Conservation (phyloP, 1,140 invertebrate genomes). For the Psix sp. region DNA sequence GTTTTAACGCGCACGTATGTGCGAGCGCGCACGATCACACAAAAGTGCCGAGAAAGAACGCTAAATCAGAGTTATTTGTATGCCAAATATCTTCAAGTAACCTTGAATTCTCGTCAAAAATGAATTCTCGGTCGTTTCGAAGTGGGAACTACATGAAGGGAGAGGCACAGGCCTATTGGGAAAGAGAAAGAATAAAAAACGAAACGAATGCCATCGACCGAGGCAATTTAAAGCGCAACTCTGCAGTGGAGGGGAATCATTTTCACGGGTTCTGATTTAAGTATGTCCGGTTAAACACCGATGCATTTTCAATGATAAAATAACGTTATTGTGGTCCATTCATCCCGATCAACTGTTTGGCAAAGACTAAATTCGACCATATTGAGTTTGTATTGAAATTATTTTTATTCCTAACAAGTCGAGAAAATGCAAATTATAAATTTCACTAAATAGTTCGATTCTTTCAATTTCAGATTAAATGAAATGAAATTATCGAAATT, state of each 20-base stretch:
- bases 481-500: no score
- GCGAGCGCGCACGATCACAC: slow-evolving; percentile 30
- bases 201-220: slow-evolving; percentile 49
- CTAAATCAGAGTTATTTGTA: slow-evolving; percentile 52
- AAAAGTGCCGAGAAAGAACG: slow-evolving; percentile 56
- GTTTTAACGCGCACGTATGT: slow-evolving; percentile 57
- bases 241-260: slow-evolving; percentile 41
- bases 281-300: slow-evolving; percentile 44
- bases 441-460: no score
- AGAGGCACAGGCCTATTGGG: slow-evolving; percentile 10
- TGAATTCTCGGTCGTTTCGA: slow-evolving; percentile 49
- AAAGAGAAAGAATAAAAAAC: slow-evolving; percentile 1
- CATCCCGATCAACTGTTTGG: not conserved
- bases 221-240: slow-evolving; percentile 36
- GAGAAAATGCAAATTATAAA: no score
- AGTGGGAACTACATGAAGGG: slow-evolving; percentile 16
- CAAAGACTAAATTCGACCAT: no score
- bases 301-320: slow-evolving; percentile 46
- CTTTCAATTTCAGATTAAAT: no score
- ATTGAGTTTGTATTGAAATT: no score
- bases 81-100: slow-evolving; percentile 59
- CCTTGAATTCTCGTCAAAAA: slow-evolving; percentile 59
- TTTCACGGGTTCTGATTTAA: slow-evolving; percentile 49
- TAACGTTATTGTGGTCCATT: slow-evolving; percentile 34
- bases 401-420: no score